These are phyloP conservation scores for Coenobita brevimanus DNA, from an alignment of 1,140 invertebrate genomes.

Conservation along the genomic window DNA sequence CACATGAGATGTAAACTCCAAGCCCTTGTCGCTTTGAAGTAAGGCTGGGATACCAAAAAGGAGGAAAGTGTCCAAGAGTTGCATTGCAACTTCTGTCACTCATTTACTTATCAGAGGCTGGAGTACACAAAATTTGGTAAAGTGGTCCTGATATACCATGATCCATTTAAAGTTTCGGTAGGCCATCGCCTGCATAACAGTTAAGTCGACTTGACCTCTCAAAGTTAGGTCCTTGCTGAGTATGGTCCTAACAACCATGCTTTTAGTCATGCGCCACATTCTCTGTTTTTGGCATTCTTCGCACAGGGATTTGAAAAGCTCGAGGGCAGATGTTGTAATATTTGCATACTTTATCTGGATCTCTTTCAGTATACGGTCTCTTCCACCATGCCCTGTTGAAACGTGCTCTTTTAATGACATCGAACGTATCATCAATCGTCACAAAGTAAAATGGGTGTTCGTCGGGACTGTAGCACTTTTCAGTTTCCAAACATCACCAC, in stretches of 20 bases:
- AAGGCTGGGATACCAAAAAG: not conserved
- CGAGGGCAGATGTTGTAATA: too few species aligned
- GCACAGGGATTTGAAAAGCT: too few species aligned
- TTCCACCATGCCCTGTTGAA: too few species aligned
- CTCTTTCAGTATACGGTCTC: too few species aligned
- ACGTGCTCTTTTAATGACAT: too few species aligned
- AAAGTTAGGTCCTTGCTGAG: conserved; percentile 37
- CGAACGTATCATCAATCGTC: too few species aligned
- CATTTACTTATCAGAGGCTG: conserved; percentile 34
- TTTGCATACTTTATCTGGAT: too few species aligned
- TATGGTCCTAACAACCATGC: not conserved
- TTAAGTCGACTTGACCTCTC: conserved; percentile 26
- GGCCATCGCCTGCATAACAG: conserved; percentile 10
- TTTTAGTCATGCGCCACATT: too few species aligned
- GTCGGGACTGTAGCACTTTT: too few species aligned
- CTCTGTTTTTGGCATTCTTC: too few species aligned
- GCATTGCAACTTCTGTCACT: conserved; percentile 28
- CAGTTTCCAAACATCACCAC: too few species aligned
- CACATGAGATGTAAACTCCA: conserved; percentile 8
- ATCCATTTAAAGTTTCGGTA: conserved; percentile 32
- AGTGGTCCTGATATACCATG: conserved; percentile 42
- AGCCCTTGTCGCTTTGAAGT: conserved; percentile 32
- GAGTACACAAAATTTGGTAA: conserved; percentile 34
- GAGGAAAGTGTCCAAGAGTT: not conserved
- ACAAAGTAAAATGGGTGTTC: too few species aligned